Evolutionary conservation across 2,888 invertebrate species (phyloP).

Genomic region (Epinotia bilunana): DNA sequence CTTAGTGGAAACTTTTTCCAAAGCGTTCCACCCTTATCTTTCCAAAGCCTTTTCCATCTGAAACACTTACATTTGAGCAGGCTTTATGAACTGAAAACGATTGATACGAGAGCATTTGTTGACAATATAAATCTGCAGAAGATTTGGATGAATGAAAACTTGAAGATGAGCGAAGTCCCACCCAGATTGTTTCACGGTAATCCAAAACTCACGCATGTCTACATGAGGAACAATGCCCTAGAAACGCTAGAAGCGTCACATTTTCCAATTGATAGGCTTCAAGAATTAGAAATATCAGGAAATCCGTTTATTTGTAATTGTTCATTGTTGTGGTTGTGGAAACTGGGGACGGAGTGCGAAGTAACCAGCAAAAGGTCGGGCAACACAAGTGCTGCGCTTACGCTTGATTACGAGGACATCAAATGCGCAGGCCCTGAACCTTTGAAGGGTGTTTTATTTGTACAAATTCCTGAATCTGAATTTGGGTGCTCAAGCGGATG

Average conservation of each 20-base stretch:
- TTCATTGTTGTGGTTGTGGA: slow-evolving; percentile 94
- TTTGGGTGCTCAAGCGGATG: slow-evolving; percentile 86
- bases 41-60: slow-evolving; percentile 93
- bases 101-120: slow-evolving; percentile 92
- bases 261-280: slow-evolving; percentile 92
- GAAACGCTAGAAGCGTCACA: slow-evolving; percentile 91
- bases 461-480: slow-evolving; percentile 86
- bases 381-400: slow-evolving; percentile 71
- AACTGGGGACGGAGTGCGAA: slow-evolving; percentile 82
- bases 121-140: slow-evolving; percentile 93
- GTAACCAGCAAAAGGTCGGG: slow-evolving; percentile 68
- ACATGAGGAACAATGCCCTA: slow-evolving; percentile 90
- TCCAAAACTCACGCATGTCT: slow-evolving; percentile 90
- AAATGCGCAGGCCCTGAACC: slow-evolving; percentile 85
- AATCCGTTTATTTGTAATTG: slow-evolving; percentile 95
- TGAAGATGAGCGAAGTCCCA: slow-evolving; percentile 89
- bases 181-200: slow-evolving; percentile 93
- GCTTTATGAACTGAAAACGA: slow-evolving; percentile 86
- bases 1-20: slow-evolving; percentile 92
- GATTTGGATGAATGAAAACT: slow-evolving; percentile 91
- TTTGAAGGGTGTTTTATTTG: slow-evolving; percentile 79
- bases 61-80: slow-evolving; percentile 89
- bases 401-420: slow-evolving; percentile 84
- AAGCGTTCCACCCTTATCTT: slow-evolving; percentile 89
- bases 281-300: slow-evolving; percentile 89